Percentiles rank a stretch among this genome's conserved stretches.
These are phyloP conservation scores for Parauchenoglanis punctatus DNA, from an alignment of 2,797 vertebrate genomes.

Conservation along the genomic window DNA sequence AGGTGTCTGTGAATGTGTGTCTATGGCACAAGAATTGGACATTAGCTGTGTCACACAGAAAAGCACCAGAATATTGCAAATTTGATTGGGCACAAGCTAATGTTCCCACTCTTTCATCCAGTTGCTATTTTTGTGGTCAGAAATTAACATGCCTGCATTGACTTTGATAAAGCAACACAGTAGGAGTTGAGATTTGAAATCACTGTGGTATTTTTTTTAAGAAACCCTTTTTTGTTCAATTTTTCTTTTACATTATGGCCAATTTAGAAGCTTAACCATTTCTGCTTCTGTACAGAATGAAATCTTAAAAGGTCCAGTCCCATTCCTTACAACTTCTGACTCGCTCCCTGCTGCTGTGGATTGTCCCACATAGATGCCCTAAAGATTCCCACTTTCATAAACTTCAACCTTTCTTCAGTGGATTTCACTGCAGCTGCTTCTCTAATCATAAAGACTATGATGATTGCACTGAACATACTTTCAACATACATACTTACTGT, in stretches of 20 bases:
- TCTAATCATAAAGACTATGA: background rate
- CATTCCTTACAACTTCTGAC: background rate
- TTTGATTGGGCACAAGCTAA: background rate
- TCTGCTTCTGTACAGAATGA: background rate
- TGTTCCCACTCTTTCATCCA: background rate
- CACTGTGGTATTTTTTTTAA: background rate
- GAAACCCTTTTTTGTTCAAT: background rate
- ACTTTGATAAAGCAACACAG: background rate
- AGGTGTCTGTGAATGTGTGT: background rate
- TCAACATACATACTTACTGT: background rate
- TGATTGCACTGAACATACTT: background rate
- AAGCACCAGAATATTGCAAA: background rate
- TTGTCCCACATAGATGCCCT: background rate
- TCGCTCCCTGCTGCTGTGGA: background rate
- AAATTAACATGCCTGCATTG: background rate
- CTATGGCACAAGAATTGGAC: too few species aligned
- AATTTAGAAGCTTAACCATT: background rate
- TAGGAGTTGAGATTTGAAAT: background rate
- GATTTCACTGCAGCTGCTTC: background rate
- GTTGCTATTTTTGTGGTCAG: slow-evolving; percentile 8
- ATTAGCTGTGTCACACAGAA: background rate
- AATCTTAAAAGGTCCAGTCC: background rate
- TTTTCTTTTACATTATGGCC: background rate
- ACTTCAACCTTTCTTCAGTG: background rate
- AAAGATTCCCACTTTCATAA: background rate